Conservation (phyloP, 2,797 vertebrate species). For the Urosaurus nigricauda region DNA sequence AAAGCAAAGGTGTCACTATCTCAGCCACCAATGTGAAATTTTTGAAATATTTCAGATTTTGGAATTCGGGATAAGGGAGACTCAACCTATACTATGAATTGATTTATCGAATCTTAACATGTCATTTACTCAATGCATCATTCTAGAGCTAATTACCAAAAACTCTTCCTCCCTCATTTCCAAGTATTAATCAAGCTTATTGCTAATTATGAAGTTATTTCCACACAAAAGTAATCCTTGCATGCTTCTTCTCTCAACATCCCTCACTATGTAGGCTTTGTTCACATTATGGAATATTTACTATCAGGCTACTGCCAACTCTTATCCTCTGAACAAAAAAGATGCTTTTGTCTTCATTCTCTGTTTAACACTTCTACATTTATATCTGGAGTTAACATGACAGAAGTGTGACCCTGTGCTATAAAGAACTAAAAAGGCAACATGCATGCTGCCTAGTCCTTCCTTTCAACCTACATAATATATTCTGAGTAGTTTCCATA, state of each 20-base stretch:
- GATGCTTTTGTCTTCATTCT: constrained; percentile 10
- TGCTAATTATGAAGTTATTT: neutral
- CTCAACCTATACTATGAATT: neutral
- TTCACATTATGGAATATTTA: constrained; percentile 36
- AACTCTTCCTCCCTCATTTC: neutral
- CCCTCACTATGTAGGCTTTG: too few relatives aligned
- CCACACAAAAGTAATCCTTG: neutral
- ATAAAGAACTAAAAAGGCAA: constrained; percentile 21
- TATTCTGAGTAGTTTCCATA: constrained; percentile 36
- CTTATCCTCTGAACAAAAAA: constrained; percentile 20
- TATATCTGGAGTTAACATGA: constrained; percentile 17
- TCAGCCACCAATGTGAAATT: too few relatives aligned
- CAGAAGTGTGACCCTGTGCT: neutral
- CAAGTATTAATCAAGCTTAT: neutral
- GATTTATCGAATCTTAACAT: neutral
- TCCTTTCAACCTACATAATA: constrained; percentile 27
- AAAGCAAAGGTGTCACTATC: too few relatives aligned
- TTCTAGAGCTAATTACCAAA: constrained; percentile 7
- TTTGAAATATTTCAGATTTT: too few relatives aligned
- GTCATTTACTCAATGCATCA: constrained; percentile 8
- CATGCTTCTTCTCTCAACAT: too few relatives aligned
- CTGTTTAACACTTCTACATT: constrained; percentile 9
- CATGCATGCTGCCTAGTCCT: neutral
- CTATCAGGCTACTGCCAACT: constrained; percentile 9
- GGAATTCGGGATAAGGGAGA: too few relatives aligned